Base-by-base conservation (phyloP, 2,797 vertebrate species). In the Eremophila alpestris region DNA sequence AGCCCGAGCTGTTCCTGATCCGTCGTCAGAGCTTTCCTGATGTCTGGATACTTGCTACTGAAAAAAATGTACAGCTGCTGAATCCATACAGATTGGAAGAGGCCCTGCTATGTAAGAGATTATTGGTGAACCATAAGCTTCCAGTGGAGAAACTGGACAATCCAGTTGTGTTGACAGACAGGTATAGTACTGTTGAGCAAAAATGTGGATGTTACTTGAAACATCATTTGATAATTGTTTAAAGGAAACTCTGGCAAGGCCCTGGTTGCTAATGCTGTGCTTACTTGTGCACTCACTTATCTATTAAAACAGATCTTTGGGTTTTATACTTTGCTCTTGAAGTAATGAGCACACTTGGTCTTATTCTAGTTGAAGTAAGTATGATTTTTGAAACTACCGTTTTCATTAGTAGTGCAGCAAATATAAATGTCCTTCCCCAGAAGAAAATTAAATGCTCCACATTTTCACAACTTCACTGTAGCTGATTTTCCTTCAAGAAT, bases 81-180 rank as follows among this genome's bases (percentile, higher is more conserved):
- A 99, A 99, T 97, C 99, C 99, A 7, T 99, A 98, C 88, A 98
- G 99, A 95, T 97, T 99, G 92, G 98, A 99, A 98, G 99, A 99
- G 97, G 98, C 98, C 78, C 97, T 99, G 96, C 98, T 99, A 41
- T 98, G 98, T 98, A 98, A 98, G 97, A 98, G 98, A 97, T 98
- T 99, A 94, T 96, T 99, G 96, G 98, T 98, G 98, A 98, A 99
- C 97, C 98, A 99, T 97, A 98, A 98, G 94, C 98, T 99, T 97
- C 98, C 98, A 95, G 94, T 97, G 87, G 98, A 98, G 96, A 98
- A 96, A 78, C 97, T 99, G 97, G 98, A 99, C 93, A 97, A 97
- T 60, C 98, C 99, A 84, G 95, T 99, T 97, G 87, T 97, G 92
- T 96, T 99, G 98, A 99, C 98, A 64, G 98, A 99, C 95, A 98